A percentile compares a stretch with the other conserved stretches of the same genome.
Evolutionary conservation across 1,140 invertebrate genomes (phyloP).

Genomic region (Drosophila rhopaloa): DNA sequence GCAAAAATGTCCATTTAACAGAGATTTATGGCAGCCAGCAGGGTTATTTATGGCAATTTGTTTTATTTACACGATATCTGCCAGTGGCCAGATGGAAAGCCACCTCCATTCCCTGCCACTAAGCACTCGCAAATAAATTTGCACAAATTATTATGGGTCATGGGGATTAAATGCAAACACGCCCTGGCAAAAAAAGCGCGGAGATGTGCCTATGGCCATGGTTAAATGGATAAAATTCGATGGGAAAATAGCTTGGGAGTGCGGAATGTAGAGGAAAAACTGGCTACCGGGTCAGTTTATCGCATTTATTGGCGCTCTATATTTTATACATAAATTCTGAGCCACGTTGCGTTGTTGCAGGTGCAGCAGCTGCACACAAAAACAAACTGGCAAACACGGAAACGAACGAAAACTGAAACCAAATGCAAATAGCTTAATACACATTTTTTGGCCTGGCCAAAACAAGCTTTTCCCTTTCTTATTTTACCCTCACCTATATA

Average conservation of each 20-base stretch:
- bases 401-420: constrained; percentile 26
- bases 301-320: constrained; percentile 74
- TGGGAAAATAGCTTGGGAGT: not conserved
- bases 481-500: constrained; percentile 6
- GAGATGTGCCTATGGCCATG: constrained; percentile 39
- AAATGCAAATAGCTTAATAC: constrained; percentile 76
- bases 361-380: constrained; percentile 50
- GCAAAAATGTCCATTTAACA: constrained; percentile 83
- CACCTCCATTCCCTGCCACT: constrained; percentile 33
- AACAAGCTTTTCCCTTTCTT: constrained; percentile 42
- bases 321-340: constrained; percentile 73
- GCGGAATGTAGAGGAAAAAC: constrained; percentile 3
- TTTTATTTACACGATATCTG: constrained; percentile 82
- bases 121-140: constrained; percentile 81
- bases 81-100: constrained; percentile 61
- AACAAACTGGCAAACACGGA: constrained; percentile 23
- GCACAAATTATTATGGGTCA: constrained; percentile 78
- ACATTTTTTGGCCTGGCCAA: constrained; percentile 54
- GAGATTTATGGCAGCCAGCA: constrained; percentile 77
- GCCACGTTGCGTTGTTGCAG: constrained; percentile 52
- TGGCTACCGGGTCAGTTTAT: constrained; percentile 64
- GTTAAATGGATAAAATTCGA: constrained; percentile 52
- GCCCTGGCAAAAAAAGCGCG: constrained; percentile 9
- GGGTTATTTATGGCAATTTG: constrained; percentile 83
- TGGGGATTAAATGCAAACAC: constrained; percentile 70